Evolutionary conservation across 2,888 invertebrate genomes (phyloP).

Genomic region (Bimastos eiseni): DNA sequence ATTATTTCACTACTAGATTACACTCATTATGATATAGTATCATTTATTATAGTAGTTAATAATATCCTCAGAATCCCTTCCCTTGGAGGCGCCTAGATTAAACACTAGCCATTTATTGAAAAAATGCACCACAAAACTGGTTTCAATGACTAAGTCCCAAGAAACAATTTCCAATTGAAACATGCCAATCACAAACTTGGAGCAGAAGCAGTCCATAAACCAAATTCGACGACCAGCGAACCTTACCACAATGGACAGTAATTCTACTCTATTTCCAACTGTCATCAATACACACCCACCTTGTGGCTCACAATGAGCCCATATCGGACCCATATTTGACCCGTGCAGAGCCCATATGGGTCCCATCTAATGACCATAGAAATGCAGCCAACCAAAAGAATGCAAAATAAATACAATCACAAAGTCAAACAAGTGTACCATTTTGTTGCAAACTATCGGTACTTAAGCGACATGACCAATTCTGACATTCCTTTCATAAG

Average conservation of each 20-base stretch:
- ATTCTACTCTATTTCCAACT: not conserved
- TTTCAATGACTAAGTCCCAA: not conserved
- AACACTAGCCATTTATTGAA: too few relatives aligned
- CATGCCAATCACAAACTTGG: not conserved
- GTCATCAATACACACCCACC: not conserved
- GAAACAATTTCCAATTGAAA: not conserved
- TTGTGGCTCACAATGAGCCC: too few relatives aligned
- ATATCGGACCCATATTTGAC: too few relatives aligned
- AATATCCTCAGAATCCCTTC: too few relatives aligned
- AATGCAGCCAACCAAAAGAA: not conserved
- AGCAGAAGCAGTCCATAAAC: not conserved
- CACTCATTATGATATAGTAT: too few relatives aligned
- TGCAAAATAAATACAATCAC: not conserved
- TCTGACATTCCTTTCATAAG: not conserved
- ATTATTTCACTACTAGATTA: too few relatives aligned
- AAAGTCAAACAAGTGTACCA: not conserved
- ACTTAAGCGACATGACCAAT: not conserved
- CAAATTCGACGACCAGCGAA: too few relatives aligned
- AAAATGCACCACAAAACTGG: not conserved
- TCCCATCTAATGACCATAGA: too few relatives aligned
- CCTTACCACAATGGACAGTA: not conserved
- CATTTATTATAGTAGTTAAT: too few relatives aligned
- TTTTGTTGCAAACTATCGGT: not conserved
- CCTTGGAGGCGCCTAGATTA: too few relatives aligned
- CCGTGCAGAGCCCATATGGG: too few relatives aligned